phyloP scores from a whole-genome alignment of 2,888 invertebrate genomes.

The Cactoblastis cactorum region DNA sequence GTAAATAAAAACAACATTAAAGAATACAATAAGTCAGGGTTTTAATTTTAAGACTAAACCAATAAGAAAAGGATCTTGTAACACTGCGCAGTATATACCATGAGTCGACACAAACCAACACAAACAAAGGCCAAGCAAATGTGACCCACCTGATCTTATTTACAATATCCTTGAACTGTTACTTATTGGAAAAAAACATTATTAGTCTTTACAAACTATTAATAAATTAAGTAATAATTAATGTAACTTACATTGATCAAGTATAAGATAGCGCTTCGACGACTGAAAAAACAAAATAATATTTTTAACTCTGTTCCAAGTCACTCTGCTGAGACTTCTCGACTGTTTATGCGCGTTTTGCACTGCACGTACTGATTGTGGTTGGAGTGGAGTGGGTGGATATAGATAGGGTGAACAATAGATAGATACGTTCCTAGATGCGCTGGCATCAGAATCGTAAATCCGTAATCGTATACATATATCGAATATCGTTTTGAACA shows the following conservation, averaged over 20 bases:
- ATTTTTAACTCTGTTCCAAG: not conserved
- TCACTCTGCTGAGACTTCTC: not conserved
- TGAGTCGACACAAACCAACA: conserved; percentile 6
- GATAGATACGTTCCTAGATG: not conserved
- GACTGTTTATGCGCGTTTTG: conserved; percentile 24
- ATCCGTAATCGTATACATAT: no score
- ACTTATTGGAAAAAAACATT: not conserved
- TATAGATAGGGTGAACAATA: not conserved
- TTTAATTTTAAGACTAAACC: no score
- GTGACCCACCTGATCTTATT: not conserved
- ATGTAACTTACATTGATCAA: not conserved
- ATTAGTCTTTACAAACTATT: not conserved
- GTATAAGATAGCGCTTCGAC: not conserved
- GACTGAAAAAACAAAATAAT: no score
- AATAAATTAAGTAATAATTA: not conserved
- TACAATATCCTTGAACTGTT: not conserved
- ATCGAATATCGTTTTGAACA: no score
- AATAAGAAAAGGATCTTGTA: not conserved
- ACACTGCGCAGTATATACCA: conserved; percentile 2
- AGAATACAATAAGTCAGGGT: no score
- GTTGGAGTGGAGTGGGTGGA: conserved; percentile 4
- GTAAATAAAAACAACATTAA: no score
- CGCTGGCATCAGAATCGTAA: no score
- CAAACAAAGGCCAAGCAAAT: conserved; percentile 4
- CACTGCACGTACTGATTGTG: no score